phyloP scores from a whole-genome alignment of 2,888 invertebrate species.

The Polydrusus tereticollis region DNA sequence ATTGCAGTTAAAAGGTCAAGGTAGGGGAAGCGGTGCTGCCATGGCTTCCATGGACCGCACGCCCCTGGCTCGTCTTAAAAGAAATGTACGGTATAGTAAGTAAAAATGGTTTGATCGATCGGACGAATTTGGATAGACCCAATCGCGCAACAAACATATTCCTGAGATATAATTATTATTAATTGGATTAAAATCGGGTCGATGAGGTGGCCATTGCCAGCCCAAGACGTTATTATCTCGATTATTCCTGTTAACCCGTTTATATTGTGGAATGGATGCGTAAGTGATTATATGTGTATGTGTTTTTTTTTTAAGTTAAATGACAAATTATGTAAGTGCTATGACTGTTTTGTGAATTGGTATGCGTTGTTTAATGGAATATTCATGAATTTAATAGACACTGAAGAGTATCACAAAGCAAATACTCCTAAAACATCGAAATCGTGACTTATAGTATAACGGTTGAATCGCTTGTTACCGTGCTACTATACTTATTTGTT shows the following conservation, averaged over 20 bases:
- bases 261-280: not conserved
- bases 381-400: not conserved
- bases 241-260: not conserved
- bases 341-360: not conserved
- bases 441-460: slow-evolving; percentile 6
- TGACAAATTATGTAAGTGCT: not conserved
- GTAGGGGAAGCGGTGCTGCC: too few species aligned
- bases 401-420: not conserved
- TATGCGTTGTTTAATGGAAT: not conserved
- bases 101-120: not conserved
- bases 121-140: not conserved
- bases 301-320: not conserved
- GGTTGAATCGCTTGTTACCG: not conserved
- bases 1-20: too few species aligned
- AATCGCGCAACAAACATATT: slow-evolving; percentile 16
- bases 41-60: too few species aligned
- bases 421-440: not conserved
- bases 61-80: not conserved
- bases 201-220: slow-evolving; percentile 35
- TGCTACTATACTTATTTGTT: slow-evolving; percentile 8
- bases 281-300: not conserved
- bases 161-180: slow-evolving; percentile 39
- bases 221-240: not conserved
- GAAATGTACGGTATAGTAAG: not conserved
- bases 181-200: slow-evolving; percentile 51